phyloP scores from a whole-genome alignment of 1,140 invertebrate species.

The Stegodyphus dumicola region DNA sequence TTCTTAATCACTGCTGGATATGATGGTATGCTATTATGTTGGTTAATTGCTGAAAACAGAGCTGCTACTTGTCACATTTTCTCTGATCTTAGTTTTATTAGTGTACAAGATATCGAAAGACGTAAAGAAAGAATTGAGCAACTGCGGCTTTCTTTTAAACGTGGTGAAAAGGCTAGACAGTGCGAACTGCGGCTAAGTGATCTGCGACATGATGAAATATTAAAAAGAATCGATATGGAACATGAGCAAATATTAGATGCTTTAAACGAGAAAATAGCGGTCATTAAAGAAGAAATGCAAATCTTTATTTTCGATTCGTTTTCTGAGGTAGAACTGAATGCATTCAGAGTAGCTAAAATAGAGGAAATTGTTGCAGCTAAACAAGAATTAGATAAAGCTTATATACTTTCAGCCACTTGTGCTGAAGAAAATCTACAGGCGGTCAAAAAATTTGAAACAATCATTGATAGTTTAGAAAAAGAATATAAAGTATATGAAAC shows the following conservation, averaged over 20 bases:
- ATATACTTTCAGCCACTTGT: neutral
- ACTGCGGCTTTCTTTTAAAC: constrained; percentile 7
- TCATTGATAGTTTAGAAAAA: neutral
- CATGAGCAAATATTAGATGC: neutral
- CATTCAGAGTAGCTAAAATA: neutral
- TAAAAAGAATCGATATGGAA: neutral
- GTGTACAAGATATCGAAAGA: neutral
- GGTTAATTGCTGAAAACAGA: neutral
- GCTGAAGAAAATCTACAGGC: neutral
- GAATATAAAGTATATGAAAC: neutral
- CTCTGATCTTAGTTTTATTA: neutral
- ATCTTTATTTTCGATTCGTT: constrained; percentile 6
- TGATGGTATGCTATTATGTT: constrained; percentile 19
- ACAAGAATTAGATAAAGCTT: neutral
- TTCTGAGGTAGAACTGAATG: neutral
- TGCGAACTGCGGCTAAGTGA: neutral
- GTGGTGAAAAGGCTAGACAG: neutral
- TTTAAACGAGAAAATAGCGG: constrained; percentile 18
- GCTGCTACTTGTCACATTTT: neutral
- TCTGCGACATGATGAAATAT: neutral
- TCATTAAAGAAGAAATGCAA: constrained; percentile 5
- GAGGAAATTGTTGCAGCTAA: neutral
- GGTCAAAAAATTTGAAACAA: neutral
- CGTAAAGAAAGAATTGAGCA: neutral
- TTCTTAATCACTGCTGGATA: neutral